These are phyloP conservation scores for Saguinus imperator DNA, from an alignment of 2,113 vertebrate genomes.

Conservation along the genomic window DNA sequence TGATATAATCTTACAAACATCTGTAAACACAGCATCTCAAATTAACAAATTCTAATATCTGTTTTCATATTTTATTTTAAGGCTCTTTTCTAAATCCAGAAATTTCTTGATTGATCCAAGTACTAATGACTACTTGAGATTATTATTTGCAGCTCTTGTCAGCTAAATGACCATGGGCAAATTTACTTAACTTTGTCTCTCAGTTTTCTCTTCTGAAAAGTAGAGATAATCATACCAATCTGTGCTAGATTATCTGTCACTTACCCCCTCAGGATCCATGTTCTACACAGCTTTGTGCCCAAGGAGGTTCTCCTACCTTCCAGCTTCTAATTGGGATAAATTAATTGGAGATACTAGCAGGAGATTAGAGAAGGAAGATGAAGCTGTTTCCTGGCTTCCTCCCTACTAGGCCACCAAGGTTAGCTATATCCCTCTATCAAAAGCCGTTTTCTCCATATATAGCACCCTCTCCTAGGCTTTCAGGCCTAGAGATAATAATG, in stretches of 20 bases:
- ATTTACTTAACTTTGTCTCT: constrained; percentile 14
- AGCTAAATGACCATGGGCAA: neutral
- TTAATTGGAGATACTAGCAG: neutral
- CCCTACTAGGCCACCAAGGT: neutral
- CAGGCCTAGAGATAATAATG: neutral
- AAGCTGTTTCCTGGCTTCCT: constrained; percentile 14
- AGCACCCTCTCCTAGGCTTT: neutral
- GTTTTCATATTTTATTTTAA: constrained; percentile 39
- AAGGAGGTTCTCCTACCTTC: neutral
- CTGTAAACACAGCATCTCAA: neutral
- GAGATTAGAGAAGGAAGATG: neutral
- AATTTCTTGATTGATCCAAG: constrained; percentile 36
- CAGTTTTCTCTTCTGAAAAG: constrained; percentile 34
- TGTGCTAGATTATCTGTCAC: neutral
- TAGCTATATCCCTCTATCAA: neutral
- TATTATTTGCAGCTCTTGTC: neutral
- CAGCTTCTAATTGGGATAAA: neutral
- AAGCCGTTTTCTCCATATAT: neutral
- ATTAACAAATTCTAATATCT: constrained; percentile 48
- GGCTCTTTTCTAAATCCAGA: constrained; percentile 45
- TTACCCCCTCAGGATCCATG: neutral
- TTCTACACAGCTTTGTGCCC: neutral
- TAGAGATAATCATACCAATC: neutral
- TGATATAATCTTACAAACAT: neutral
- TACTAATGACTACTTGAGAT: constrained; percentile 37